Evolutionary conservation across 1,140 invertebrate genomes (phyloP).

Genomic region (Drosophila burlai): DNA sequence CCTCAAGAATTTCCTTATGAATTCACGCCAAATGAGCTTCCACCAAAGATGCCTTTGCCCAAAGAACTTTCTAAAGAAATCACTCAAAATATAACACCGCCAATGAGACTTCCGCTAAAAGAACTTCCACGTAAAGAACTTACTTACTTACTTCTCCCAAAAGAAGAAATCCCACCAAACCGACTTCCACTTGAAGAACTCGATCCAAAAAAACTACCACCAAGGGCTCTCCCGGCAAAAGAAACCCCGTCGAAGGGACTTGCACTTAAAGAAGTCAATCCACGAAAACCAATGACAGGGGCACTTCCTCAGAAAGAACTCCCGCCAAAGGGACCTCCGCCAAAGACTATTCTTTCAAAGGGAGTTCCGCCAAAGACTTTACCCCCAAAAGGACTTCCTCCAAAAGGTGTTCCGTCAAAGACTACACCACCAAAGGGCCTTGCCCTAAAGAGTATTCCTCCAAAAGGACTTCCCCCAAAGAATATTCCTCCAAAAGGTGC

Average conservation of each 20-base stretch:
- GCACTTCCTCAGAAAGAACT: no score
- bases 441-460: background rate
- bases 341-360: no score
- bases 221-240: background rate
- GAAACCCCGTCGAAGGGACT: background rate
- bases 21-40: no score
- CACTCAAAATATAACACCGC: no score
- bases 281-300: background rate
- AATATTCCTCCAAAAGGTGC: background rate
- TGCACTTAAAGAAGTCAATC: no score
- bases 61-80: background rate
- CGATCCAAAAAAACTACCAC: background rate
- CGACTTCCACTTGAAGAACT: background rate
- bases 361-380: background rate
- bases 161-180: background rate
- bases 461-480: background rate
- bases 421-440: background rate
- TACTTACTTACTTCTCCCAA: background rate
- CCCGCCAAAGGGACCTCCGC: no score
- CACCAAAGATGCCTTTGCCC: no score
- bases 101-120: background rate
- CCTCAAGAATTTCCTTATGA: background rate
- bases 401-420: background rate
- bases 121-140: background rate
- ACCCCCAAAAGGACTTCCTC: background rate